Base-by-base conservation (phyloP, 2,113 vertebrate genomes). In the Lepisosteus osseus region DNA sequence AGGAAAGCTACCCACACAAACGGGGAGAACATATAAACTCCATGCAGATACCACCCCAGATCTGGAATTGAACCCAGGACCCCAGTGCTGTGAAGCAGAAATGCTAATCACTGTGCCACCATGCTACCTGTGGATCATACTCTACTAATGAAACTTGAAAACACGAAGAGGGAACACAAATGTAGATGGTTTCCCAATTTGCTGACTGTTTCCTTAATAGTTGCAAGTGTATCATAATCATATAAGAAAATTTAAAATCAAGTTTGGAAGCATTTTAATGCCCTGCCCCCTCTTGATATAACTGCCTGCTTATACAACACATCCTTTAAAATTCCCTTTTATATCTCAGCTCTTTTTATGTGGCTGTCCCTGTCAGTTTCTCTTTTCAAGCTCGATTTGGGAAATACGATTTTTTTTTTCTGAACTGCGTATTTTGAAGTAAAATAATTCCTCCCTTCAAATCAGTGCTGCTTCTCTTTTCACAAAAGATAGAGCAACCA, bases 311-410 rank as follows among this genome's bases (percentile, higher is more conserved):
- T 78, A 71, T 71, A 61, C 42, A 54, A 65, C 45, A 61, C 42
- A 54, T 68, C 45, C 65, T 72, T 82, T 61, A 78, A 72, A 76
- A 72, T 75, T 76, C 71, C 47, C 73, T 80, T 80, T 78, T n/a
- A 75, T 74, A 76, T 41, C 15, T 6, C 3, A 6, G 56, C 65
- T 78, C 65, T 68, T 77, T 79, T 82, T 69, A 76, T 77, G 71
- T 72, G 74, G 72, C 73, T 76, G 56, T 41, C 63, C 63, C 68
- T 61, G 66, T 76, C 77, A 74, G 69, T 65, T 61, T 70, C 65
- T 67, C 40, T 56, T 57, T 68, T 70, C 56, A 67, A 76, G 61
- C 66, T 17, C 12, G 64, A 59, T 72, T 76, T 80, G 77, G 5
- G 9, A 51, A 51, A 51, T 51, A 51, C 54, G 69, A 77, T 76